Evolutionary conservation across 2,888 invertebrate species (phyloP).

Genomic region (Pristionchus maxplancki): DNA sequence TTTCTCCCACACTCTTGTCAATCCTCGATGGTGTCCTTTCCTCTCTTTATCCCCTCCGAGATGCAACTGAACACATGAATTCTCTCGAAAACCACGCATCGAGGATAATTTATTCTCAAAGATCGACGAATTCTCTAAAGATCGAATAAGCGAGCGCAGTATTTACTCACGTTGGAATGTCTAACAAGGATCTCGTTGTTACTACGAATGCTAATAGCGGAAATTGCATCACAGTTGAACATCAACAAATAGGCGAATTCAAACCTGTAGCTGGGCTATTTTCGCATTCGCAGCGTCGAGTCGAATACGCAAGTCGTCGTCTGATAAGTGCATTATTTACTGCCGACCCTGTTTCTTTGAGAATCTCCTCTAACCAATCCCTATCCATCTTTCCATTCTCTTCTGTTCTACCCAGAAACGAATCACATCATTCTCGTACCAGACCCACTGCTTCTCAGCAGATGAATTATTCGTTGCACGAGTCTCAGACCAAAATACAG

Average conservation of each 20-base stretch:
- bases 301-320: conserved; percentile 38
- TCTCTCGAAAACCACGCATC: neutral
- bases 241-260: neutral
- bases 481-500: neutral
- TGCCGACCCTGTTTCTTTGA: too few species aligned
- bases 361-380: too few species aligned
- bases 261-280: conserved; percentile 30
- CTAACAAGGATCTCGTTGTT: neutral
- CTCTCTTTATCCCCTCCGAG: conserved; percentile 6
- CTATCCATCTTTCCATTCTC: too few species aligned
- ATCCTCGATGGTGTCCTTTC: neutral
- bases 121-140: neutral
- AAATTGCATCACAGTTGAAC: neutral
- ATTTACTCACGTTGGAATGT: neutral
- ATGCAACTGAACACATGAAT: conserved; percentile 21
- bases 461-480: neutral
- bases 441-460: neutral
- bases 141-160: neutral
- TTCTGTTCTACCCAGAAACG: too few species aligned
- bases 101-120: too few species aligned
- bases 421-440: neutral
- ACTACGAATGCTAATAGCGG: neutral
- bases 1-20: conserved; percentile 35
- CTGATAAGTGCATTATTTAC: neutral
- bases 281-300: conserved; percentile 35